phyloP scores from a whole-genome alignment of 92 coral and sea anemone species.

The Porites lobata region DNA sequence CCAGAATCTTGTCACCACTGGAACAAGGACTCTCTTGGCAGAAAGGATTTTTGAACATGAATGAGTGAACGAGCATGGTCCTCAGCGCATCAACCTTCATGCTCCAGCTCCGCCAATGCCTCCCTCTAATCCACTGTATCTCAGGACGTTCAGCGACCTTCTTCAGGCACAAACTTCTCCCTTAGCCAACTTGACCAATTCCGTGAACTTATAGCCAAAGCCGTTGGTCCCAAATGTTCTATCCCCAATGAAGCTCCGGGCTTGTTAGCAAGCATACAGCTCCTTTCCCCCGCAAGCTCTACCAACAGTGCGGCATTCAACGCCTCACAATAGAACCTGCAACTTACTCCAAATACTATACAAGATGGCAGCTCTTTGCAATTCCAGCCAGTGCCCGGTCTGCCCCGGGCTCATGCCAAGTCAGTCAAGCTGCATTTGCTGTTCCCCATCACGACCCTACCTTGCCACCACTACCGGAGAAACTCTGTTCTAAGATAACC shows the following conservation, averaged over 20 bases:
- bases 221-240: not conserved
- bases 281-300: not conserved
- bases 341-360: no score
- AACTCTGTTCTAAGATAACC: no score
- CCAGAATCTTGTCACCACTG: not conserved
- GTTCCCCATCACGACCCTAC: no score
- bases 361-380: no score
- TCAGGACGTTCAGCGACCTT: not conserved
- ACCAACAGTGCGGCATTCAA: not conserved
- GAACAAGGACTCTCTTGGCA: slow-evolving; percentile 1
- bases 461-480: no score
- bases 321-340: no score
- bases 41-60: slow-evolving; percentile 10
- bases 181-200: slow-evolving; percentile 11
- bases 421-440: no score
- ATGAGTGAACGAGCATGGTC: not conserved
- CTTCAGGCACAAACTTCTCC: slow-evolving; percentile 1
- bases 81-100: not conserved
- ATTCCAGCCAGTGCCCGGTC: no score
- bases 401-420: no score
- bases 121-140: not conserved
- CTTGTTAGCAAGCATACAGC: not conserved
- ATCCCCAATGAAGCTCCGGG: not conserved
- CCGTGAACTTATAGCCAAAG: not conserved
- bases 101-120: no score